These are phyloP conservation scores for Meiosimyza decipiens DNA, from an alignment of 2,888 invertebrate genomes.

Conservation along the genomic window DNA sequence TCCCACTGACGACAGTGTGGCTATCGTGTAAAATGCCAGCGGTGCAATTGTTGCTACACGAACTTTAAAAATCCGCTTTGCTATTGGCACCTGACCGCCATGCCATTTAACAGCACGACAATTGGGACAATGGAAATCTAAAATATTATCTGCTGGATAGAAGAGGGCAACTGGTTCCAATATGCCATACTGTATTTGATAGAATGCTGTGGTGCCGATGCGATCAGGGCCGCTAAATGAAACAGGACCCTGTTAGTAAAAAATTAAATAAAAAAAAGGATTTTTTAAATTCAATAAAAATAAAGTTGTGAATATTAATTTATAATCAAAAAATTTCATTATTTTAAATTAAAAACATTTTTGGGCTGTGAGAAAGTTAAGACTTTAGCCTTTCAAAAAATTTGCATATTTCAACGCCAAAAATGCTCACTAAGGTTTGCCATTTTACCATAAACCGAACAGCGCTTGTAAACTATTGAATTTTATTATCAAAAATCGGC, in stretches of 20 bases:
- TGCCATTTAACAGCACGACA: constrained; percentile 79
- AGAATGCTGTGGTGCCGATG: constrained; percentile 86
- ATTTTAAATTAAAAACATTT: not conserved
- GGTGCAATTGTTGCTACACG: constrained; percentile 82
- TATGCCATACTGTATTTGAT: constrained; percentile 86
- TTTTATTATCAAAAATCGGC: too few relatives aligned
- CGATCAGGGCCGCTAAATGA: constrained; percentile 90
- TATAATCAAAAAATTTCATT: not conserved
- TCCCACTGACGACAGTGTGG: constrained; percentile 79
- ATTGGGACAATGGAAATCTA: constrained; percentile 77
- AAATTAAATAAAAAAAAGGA: not conserved
- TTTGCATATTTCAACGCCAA: too few relatives aligned
- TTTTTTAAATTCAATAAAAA: not conserved
- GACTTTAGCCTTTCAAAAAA: not conserved
- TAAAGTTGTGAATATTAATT: not conserved
- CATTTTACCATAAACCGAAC: too few relatives aligned
- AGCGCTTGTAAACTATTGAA: too few relatives aligned
- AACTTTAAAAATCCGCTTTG: constrained; percentile 79
- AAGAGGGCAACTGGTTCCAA: constrained; percentile 80
- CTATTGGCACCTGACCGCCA: constrained; percentile 83
- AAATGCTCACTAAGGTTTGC: too few relatives aligned
- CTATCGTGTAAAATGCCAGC: constrained; percentile 79
- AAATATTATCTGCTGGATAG: constrained; percentile 71
- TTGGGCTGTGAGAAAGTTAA: not conserved
- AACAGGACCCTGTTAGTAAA: constrained; percentile 79